These are phyloP conservation scores for Sminthopsis crassicaudata DNA, from an alignment of 2,113 vertebrate species.

Conservation along the genomic window DNA sequence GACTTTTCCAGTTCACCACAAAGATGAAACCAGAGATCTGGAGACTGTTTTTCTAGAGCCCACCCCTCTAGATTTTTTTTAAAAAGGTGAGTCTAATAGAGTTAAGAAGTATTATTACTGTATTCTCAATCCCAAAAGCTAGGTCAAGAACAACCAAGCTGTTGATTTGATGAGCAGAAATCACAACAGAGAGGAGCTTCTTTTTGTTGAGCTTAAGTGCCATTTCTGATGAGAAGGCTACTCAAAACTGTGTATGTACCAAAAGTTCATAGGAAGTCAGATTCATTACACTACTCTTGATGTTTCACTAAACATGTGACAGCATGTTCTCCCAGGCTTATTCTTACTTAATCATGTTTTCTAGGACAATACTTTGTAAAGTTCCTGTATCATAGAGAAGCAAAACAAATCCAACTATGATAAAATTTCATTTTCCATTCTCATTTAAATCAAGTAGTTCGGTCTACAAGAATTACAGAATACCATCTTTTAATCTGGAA, in stretches of 20 bases:
- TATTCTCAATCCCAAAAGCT: not conserved
- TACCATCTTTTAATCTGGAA: not conserved
- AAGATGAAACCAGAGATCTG: not conserved
- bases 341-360: not conserved
- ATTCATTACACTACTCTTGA: not conserved
- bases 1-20: not conserved
- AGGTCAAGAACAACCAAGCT: conserved; percentile 25
- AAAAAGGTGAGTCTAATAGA: not conserved
- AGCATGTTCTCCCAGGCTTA: not conserved
- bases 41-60: not conserved
- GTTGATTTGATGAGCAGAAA: not conserved
- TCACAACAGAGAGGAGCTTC: not conserved
- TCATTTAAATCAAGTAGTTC: conserved; percentile 29
- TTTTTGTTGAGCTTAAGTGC: not conserved
- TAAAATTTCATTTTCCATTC: conserved; percentile 2
- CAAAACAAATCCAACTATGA: conserved; percentile 35
- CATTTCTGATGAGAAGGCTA: not conserved
- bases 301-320: not conserved
- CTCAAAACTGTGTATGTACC: too few relatives aligned
- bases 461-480: conserved; percentile 14
- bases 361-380: conserved; percentile 1
- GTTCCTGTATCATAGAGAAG: not conserved
- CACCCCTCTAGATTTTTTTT: not conserved
- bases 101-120: not conserved
- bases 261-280: not conserved